Base-by-base conservation (phyloP, 2,113 vertebrate species). In the Oostethus manadensis region DNA sequence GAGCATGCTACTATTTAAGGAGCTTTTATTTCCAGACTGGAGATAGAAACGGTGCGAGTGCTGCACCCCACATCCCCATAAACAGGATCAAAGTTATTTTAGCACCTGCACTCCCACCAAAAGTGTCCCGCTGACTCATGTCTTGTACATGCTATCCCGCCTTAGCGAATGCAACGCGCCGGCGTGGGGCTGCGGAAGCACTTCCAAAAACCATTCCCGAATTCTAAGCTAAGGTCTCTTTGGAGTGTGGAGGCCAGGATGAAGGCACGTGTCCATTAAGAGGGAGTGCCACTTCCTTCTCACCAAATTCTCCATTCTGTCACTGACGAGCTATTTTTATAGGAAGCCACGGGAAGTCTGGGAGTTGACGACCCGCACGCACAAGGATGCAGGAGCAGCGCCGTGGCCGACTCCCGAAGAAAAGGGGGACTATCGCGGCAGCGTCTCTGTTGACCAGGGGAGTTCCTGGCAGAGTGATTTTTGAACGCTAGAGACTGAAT, bases 381-480 rank as follows among this genome's bases (percentile, higher is more conserved):
- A 45, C 60, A 21, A 11, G 58, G 51, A 60, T 13, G 21, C 18
- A 16, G 33, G 20, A 33, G 57, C 48, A 50, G 42, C 5, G 20
- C 40, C 17, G 22, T n/a, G 20, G 18, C 10, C 38, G 14, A 10
- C 38, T 14, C 38, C 11, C 14, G 14, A 15, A 17, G 17, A 23
- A 56, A 56, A 38, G 14, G 35, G 40, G 9, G 48, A 45, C 42
- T 56, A 29, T 38, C 26, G 2, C n/a, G 20, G 46, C 54, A 59
- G 55, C 21, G 8, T 56, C 65, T 91, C 92, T 89, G 86, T 51
- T 71, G 90, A 84, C 92, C 88, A 93, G 89, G 91, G 94, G 94
- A 90, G 93, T 94, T 94, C 94, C 94, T 93, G 94, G 92, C 87
- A 92, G 93, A 92, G 94, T 92, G 94, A 95, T 95, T 94, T 88